Evolutionary conservation across 53 echinoderm and acorn worm species (phyloP).

Genomic region (Astropecten irregularis): DNA sequence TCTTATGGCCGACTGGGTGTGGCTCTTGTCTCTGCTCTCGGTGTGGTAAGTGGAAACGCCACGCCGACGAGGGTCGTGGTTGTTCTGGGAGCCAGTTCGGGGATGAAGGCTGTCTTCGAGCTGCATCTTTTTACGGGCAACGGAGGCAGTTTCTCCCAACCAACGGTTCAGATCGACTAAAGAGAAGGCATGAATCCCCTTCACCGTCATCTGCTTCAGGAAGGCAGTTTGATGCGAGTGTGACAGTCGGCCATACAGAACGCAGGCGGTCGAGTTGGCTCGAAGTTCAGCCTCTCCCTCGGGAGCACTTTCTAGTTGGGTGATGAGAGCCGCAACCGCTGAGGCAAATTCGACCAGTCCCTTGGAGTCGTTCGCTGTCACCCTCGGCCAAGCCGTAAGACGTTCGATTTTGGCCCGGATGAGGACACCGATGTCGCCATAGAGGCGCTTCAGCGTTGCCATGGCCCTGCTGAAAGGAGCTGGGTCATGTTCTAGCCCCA

Average conservation of each 20-base stretch:
- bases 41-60: background rate
- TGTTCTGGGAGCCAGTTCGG: background rate
- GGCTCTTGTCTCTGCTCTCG: background rate
- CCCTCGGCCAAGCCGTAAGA: background rate
- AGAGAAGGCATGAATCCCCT: background rate
- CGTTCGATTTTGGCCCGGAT: background rate
- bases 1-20: background rate
- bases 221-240: background rate
- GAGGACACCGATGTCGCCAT: background rate
- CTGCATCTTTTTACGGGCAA: background rate
- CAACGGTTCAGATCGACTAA: background rate
- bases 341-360: constrained; percentile 17
- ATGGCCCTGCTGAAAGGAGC: background rate
- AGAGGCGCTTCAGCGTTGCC: background rate
- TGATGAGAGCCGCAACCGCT: background rate
- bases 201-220: background rate
- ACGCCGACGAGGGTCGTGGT: background rate
- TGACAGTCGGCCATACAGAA: constrained; percentile 27
- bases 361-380: background rate
- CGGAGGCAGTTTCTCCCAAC: background rate
- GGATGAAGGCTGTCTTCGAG: background rate
- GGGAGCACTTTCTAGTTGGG: background rate
- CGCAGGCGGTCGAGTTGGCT: constrained; percentile 20
- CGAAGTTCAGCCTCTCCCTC: background rate
- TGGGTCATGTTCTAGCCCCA: background rate